phyloP scores from a whole-genome alignment of 2,797 vertebrate genomes.

The Rhinoraja longicauda region DNA sequence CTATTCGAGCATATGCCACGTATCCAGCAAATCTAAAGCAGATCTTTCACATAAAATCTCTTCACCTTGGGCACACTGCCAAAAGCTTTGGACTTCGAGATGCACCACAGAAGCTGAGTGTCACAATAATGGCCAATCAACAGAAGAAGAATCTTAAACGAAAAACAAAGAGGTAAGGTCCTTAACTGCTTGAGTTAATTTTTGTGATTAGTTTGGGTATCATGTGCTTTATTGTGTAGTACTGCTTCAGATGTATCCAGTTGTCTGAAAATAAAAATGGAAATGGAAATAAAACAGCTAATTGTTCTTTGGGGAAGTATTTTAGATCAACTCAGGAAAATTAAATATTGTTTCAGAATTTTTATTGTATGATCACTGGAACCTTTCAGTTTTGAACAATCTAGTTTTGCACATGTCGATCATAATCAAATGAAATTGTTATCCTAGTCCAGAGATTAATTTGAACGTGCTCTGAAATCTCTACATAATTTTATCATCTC shows the following conservation, averaged over 20 bases:
- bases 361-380: background rate
- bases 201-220: too few species aligned
- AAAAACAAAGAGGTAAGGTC: conserved; percentile 47
- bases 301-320: background rate
- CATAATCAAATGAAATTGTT: background rate
- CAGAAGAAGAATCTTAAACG: conserved; percentile 51
- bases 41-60: conserved; percentile 76
- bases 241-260: background rate
- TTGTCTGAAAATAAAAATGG: background rate
- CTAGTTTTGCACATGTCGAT: background rate
- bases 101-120: conserved; percentile 69
- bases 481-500: background rate
- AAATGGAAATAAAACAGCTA: background rate
- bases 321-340: background rate
- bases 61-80: conserved; percentile 86
- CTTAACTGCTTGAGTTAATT: background rate
- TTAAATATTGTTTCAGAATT: background rate
- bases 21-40: conserved; percentile 73
- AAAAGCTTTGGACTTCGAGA: conserved; percentile 94
- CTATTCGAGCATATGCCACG: conserved; percentile 75
- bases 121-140: conserved; percentile 40
- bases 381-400: background rate
- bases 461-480: background rate
- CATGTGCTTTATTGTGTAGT: background rate
- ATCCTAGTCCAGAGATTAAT: background rate